phyloP scores from a whole-genome alignment of 2,797 vertebrate genomes.

The Okamejei kenojei region DNA sequence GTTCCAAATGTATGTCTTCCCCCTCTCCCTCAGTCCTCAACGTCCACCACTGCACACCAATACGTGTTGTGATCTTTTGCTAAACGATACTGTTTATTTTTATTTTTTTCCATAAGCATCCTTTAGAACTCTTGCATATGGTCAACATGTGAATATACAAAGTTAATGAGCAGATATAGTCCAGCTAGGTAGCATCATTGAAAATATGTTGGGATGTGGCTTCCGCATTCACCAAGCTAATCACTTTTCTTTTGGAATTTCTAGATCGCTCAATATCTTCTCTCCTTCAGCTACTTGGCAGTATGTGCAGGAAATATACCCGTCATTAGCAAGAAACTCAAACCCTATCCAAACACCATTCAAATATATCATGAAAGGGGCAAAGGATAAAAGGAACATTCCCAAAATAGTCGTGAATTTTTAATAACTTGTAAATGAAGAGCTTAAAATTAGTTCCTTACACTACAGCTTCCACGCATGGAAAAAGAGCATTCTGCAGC shows the following conservation, averaged over 20 bases:
- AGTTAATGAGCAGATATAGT: background rate
- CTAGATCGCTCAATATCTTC: background rate
- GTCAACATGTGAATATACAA: background rate
- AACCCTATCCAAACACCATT: background rate
- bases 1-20: background rate
- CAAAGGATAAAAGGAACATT: background rate
- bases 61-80: background rate
- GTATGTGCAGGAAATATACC: background rate
- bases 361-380: background rate
- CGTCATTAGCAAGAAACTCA: too few relatives aligned
- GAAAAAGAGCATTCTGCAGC: background rate
- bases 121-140: background rate
- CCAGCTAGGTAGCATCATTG: background rate
- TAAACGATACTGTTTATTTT: background rate
- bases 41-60: background rate
- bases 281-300: background rate
- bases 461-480: conserved; percentile 25
- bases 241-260: background rate
- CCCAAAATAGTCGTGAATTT: background rate
- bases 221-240: background rate
- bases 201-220: background rate
- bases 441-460: background rate
- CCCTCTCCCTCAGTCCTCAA: background rate
- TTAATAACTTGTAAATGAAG: background rate
- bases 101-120: background rate